Base-by-base conservation (phyloP, 1,140 invertebrate species). In the Sitodiplosis mosellana region DNA sequence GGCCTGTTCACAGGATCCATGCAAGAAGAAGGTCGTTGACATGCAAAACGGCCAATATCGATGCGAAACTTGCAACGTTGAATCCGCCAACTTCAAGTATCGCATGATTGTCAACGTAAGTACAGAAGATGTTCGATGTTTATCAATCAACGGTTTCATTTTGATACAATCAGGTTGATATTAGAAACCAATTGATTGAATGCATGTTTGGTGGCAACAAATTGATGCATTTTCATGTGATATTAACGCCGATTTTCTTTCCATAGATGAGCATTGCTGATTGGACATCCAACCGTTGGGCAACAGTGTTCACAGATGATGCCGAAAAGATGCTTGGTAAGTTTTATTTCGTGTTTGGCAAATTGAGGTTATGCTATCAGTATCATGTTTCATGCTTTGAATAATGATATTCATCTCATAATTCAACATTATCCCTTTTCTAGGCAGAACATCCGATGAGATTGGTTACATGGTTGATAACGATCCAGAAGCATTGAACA, bases 1-100 rank as follows among this genome's bases (percentile, higher is more conserved):
- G 68, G 80, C 89, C 1, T 97, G 93, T 57, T 84, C 90, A 0
- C 70, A 72, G 47, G 73, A 81, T 11, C 73, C 76, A 37, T 97
- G 92, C 63, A 93, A 94, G 57, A 97, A 96, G 59, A 97, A 98
- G 66, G 75, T 89, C 1, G 68, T 93, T 20, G 91, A 96, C 67
- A 73, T 81, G 58, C 77, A 81, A 40, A 27, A 27, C 27, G 87
- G 84, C 7, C 71, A 81, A 53, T 98, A 80, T 61, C 73, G 88
- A 50, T 99, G 95, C 64, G 94, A 98, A 63, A 96, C 96, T 64
- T 99, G 94, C 63, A 75, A 81, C 51, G 70, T 76, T 42, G 84
- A 88, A 49, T 87, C 75, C 60, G 77, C 81, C 0, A 82, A 84
- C 53, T 97, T 81, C 59, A 88, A 86, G 55, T 92, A 88, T 67